phyloP scores from a whole-genome alignment of 2,888 invertebrate genomes.

The Apotomis capreana region DNA sequence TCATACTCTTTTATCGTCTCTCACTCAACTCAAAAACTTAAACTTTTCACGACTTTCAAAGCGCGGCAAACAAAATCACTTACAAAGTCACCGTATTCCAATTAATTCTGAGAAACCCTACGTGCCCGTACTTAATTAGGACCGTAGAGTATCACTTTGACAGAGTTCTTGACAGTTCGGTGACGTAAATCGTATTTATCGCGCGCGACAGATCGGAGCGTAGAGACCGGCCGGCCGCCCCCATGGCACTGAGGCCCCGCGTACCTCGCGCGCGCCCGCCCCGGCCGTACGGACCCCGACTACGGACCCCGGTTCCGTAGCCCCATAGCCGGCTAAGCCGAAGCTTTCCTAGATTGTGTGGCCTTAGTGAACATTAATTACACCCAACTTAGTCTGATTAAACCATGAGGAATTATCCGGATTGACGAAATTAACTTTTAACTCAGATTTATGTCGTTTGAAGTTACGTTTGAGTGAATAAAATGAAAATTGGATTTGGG shows the following conservation, averaged over 20 bases:
- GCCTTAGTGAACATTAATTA: slow-evolving; percentile 83
- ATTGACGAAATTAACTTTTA: slow-evolving; percentile 84
- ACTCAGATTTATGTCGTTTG: slow-evolving; percentile 78
- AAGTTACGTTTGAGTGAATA: slow-evolving; percentile 50
- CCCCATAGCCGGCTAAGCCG: slow-evolving; percentile 72
- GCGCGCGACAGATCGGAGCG: slow-evolving; percentile 54
- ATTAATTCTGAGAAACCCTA: slow-evolving; percentile 53
- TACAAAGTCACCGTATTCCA: slow-evolving; percentile 49
- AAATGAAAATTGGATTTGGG: slow-evolving; percentile 34
- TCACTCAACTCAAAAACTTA: slow-evolving; percentile 22
- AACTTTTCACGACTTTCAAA: slow-evolving; percentile 43
- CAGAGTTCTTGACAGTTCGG: slow-evolving; percentile 65
- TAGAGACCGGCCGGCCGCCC: slow-evolving; percentile 65
- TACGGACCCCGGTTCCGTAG: slow-evolving; percentile 51
- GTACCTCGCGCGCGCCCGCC: slow-evolving; percentile 21
- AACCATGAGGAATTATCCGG: slow-evolving; percentile 83
- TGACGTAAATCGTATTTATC: slow-evolving; percentile 69
- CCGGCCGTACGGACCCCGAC: slow-evolving; percentile 45
- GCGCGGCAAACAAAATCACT: slow-evolving; percentile 60
- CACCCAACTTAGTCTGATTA: slow-evolving; percentile 83
- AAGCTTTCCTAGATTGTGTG: slow-evolving; percentile 81
- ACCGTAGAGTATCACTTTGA: slow-evolving; percentile 45
- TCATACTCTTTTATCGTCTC: slow-evolving; percentile 41
- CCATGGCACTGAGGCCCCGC: slow-evolving; percentile 65
- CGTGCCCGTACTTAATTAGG: slow-evolving; percentile 54